Conservation (phyloP, 1,140 invertebrate species). For the Drosophila paulistorum region DNA sequence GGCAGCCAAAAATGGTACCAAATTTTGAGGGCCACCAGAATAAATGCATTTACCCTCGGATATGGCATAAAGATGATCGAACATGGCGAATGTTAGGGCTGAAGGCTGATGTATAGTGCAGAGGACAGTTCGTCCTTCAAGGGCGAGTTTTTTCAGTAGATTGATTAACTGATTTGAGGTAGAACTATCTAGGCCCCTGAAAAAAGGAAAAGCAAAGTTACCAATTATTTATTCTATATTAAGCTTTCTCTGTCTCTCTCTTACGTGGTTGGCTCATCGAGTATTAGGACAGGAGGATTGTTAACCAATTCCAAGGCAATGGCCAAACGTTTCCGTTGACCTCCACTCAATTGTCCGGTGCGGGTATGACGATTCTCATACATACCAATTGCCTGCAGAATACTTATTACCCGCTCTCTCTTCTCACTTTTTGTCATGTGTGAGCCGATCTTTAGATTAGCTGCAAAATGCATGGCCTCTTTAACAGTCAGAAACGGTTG, state of each 20-base stretch:
- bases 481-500: slow-evolving; percentile 92
- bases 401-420: slow-evolving; percentile 88
- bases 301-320: slow-evolving; percentile 93
- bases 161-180: slow-evolving; percentile 94
- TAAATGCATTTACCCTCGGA: slow-evolving; percentile 93
- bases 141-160: slow-evolving; percentile 91
- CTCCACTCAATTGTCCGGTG: slow-evolving; percentile 90
- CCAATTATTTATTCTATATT: background rate
- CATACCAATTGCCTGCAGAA: slow-evolving; percentile 89
- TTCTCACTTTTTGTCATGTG: slow-evolving; percentile 87
- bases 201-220: background rate
- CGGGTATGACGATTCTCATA: slow-evolving; percentile 86
- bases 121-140: slow-evolving; percentile 94
- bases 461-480: slow-evolving; percentile 93
- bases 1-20: slow-evolving; percentile 91
- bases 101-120: slow-evolving; percentile 97
- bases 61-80: slow-evolving; percentile 94
- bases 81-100: slow-evolving; percentile 93
- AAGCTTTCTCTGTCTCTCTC: slow-evolving; percentile 25
- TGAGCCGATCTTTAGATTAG: slow-evolving; percentile 92
- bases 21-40: slow-evolving; percentile 88
- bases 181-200: slow-evolving; percentile 94
- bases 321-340: slow-evolving; percentile 93
- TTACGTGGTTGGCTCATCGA: slow-evolving; percentile 97
- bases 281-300: slow-evolving; percentile 95